Base-by-base conservation (phyloP, 2,797 vertebrate genomes). In the Hoplostethus mediterraneus region DNA sequence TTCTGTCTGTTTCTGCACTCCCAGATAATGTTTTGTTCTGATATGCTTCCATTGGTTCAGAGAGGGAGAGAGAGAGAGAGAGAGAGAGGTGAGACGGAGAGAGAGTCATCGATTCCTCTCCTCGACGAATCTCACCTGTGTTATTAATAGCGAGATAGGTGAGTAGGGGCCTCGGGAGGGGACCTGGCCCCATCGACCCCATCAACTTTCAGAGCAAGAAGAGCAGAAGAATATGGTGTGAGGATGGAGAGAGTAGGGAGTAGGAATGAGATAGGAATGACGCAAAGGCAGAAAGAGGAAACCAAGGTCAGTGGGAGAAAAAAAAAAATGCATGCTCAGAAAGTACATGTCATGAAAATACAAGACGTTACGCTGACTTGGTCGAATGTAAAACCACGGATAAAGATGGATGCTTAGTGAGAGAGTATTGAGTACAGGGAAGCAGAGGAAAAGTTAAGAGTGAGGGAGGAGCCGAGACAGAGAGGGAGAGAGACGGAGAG, bases 111-210 rank as follows among this genome's bases (percentile, higher is more conserved):
- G 66, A 80, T 85, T 63, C 64, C 53, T 64, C 63, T 58, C 48
- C 40, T 47, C 11, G 57, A 31, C 73, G 75, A 40, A 67, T 85
- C 85, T 85, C 81, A 70, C 73, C 64, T 73, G 40, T 64, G 67
- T 78, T 85, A 85, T 81, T 77, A 86, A 83, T 82, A 82, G 70
- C 54, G 56, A 77, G 63, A 81, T 63, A 63, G 53, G 60, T n/a
- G 42, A 44, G 63, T 57, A 52, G 63, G 12, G 12, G 68, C 78
- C 74, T 74, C n/a, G 0, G 72, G 72, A 79, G 48, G 67, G 71
- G 56, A 67, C 53, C 56, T 54, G 75, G 51, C 67, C 60, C 63
- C 21, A 75, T 83, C 21, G 65, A 79, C 75, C 78, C 6, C 21
- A 21, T 44, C 17, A 49, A 56, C 62, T 49, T 61, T 63, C 68